Conservation (phyloP, 1,140 invertebrate species). For the Drosophila lowei region DNA sequence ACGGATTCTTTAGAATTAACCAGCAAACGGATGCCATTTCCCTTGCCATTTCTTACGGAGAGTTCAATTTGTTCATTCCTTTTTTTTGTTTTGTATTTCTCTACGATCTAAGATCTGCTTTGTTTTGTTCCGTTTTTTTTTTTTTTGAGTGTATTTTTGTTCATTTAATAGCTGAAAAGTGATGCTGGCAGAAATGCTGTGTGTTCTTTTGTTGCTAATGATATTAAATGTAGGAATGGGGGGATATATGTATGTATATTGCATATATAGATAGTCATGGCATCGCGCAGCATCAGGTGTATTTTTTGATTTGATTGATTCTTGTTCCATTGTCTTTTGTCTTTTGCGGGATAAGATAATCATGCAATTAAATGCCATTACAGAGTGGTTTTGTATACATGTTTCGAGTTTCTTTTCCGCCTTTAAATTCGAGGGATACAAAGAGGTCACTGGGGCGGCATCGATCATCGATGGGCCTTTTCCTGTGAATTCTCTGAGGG, state of each 20-base stretch:
- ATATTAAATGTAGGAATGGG: no score
- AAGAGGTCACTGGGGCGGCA: slow-evolving; percentile 64
- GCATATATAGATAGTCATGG: slow-evolving; percentile 20
- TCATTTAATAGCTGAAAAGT: slow-evolving; percentile 71
- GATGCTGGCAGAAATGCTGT: slow-evolving; percentile 59
- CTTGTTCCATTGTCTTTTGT: slow-evolving; percentile 43
- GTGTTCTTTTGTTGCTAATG: slow-evolving; percentile 66
- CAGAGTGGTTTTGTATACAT: slow-evolving; percentile 41
- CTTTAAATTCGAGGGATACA: slow-evolving; percentile 24
- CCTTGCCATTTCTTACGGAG: slow-evolving; percentile 1
- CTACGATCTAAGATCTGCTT: neutral
- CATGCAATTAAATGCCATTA: slow-evolving; percentile 69
- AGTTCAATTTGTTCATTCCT: slow-evolving; percentile 39
- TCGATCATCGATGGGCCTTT: slow-evolving; percentile 20
- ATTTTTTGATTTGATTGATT: slow-evolving; percentile 44
- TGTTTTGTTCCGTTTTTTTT: slow-evolving; percentile 30
- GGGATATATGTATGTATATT: neutral
- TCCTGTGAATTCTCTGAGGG: slow-evolving; percentile 26
- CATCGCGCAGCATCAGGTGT: slow-evolving; percentile 53
- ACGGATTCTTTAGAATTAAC: no score
- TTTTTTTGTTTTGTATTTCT: no score
- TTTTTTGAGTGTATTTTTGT: slow-evolving; percentile 25
- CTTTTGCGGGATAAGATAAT: slow-evolving; percentile 28
- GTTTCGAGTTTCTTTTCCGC: slow-evolving; percentile 42
- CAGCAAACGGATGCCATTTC: no score